Base-by-base conservation (phyloP, 2,888 invertebrate species). In the Netelia virgata region DNA sequence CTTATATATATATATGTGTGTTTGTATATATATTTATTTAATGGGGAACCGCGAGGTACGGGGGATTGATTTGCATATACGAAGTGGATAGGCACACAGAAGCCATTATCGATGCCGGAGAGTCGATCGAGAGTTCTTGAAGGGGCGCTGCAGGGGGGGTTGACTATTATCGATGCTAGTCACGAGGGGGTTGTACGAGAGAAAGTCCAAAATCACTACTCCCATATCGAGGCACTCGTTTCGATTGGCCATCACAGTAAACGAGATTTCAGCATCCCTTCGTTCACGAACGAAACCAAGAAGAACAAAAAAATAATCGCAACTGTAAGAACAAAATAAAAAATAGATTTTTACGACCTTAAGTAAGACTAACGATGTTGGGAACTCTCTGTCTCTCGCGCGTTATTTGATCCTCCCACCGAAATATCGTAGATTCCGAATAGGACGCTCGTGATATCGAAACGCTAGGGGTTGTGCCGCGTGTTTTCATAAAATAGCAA, bases 41-140 rank as follows among this genome's bases (percentile, higher is more conserved):
- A 78, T 70, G 64, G 28, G 70, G 74, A 91, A 90, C 88, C 88
- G 86, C 87, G 84, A 20, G 64, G 82, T 73, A 79, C 78, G 79
- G 16, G 78, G 79, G 90, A 92, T 92, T 92, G 93, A 93, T 93
- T 93, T 93, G 93, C 93, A 93, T 93, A 93, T 87, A 88, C 88
- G 90, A 85, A 87, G 88, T 86, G 85, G 87, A 86, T 70, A 79
- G 87, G 88, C 87, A 89, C 87, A 88, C 88, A 85, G 86, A 77
- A 74, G 82, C 86, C 87, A 87, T 85, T 88, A 86, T 82, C 80
- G 84, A 74, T 53, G 73, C 74, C 36, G 36, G 36, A 36, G 75
- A 74, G 81, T 84, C 82, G 85, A 86, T 86, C 73, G 66, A 57
- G 66, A 57, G 18, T 72, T 64, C 28, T 11, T n/a, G 66, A 14